Evolutionary conservation across 2,797 vertebrate genomes (phyloP).

Genomic region (Chrysolophus pictus): DNA sequence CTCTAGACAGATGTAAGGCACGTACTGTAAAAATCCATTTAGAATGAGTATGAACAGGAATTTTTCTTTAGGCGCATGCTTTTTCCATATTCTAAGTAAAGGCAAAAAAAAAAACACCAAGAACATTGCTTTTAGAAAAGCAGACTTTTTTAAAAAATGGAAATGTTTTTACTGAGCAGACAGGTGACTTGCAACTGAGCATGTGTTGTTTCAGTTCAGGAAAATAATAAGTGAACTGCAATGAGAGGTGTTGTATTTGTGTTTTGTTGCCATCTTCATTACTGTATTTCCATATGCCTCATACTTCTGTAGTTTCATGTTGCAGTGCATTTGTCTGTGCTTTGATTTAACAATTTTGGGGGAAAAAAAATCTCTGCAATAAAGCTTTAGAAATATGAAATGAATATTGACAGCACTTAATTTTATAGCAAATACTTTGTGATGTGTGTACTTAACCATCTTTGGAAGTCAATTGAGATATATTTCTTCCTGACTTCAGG

Average conservation of each 20-base stretch:
- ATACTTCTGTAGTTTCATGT: not conserved
- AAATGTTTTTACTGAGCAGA: not conserved
- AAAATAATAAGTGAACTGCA: not conserved
- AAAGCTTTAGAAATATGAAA: not conserved
- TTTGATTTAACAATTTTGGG: not conserved
- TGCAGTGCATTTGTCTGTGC: not conserved
- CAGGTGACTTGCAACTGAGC: not conserved
- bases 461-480: not conserved
- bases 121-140: not conserved
- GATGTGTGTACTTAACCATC: not conserved
- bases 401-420: not conserved
- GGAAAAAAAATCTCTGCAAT: not conserved
- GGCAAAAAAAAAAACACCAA: not conserved
- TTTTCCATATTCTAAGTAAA: not conserved
- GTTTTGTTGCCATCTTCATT: not conserved
- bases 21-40: not conserved
- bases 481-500: not conserved
- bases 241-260: not conserved
- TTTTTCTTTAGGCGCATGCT: not conserved
- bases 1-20: not conserved
- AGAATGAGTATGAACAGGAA: not conserved
- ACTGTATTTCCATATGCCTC: not conserved
- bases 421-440: not conserved
- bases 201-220: not conserved
- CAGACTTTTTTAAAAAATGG: not conserved